phyloP scores from a whole-genome alignment of 2,113 vertebrate species.

The Indri indri region DNA sequence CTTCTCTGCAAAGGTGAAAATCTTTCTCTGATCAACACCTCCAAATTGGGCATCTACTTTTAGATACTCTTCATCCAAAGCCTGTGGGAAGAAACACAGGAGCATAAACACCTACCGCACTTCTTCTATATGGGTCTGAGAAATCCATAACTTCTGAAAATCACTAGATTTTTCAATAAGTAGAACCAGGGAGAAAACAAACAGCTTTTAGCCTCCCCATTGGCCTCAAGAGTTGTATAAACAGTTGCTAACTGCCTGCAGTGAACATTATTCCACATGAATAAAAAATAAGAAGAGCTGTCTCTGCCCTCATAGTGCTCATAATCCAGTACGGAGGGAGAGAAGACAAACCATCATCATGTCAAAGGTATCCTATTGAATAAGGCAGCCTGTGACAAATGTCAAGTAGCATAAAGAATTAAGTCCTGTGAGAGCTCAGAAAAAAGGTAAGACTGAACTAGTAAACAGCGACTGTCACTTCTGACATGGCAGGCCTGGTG shows the following conservation, averaged over 20 bases:
- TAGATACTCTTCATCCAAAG: conserved; percentile 97
- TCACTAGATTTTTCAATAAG: neutral
- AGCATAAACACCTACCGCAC: neutral
- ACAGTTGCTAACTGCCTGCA: neutral
- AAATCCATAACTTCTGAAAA: neutral
- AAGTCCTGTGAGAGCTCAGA: neutral
- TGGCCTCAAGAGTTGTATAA: neutral
- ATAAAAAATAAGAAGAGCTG: neutral
- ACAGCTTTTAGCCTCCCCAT: neutral
- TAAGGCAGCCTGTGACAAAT: neutral
- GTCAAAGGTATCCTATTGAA: neutral
- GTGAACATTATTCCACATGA: neutral
- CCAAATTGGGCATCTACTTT: conserved; percentile 98
- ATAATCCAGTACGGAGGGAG: neutral
- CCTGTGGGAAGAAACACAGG: conserved; percentile 82
- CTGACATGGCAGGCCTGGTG: neutral
- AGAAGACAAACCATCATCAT: neutral
- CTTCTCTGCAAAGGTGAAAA: conserved; percentile 99
- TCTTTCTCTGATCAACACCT: conserved; percentile 98
- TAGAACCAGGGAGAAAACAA: neutral
- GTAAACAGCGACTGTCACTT: neutral
- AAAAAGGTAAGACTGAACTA: neutral
- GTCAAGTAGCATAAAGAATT: neutral
- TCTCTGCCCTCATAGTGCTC: neutral
- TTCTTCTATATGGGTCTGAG: neutral